These are phyloP conservation scores for Amphiura filiformis DNA, from an alignment of 35 echinoderm and acorn worm genomes.

Conservation along the genomic window DNA sequence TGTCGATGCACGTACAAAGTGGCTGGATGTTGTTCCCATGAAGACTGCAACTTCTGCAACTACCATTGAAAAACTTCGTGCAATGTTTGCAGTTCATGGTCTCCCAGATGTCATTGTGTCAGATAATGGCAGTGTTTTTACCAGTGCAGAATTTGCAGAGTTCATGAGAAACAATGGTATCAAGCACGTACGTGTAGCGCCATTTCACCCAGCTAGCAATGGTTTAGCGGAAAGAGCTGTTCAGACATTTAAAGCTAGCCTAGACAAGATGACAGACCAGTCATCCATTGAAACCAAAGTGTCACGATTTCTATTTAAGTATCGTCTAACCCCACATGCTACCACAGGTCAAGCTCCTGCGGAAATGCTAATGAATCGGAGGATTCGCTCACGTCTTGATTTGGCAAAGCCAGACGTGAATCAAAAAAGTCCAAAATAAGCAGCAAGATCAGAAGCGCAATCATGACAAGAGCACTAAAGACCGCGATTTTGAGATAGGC, in stretches of 20 bases:
- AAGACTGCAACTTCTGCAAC: constrained; percentile 29
- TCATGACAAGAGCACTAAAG: constrained; percentile 10
- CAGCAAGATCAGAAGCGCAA: constrained; percentile 26
- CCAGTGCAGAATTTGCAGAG: constrained; percentile 44
- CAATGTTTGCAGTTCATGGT: constrained; percentile 66
- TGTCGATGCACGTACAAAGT: constrained; percentile 71
- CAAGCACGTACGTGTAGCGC: constrained; percentile 36
- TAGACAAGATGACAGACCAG: constrained; percentile 26
- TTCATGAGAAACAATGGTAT: constrained; percentile 58
- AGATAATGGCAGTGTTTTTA: constrained; percentile 68
- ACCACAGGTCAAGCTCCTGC: constrained; percentile 50
- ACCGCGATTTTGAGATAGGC: constrained; percentile 26
- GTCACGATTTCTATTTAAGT: constrained; percentile 52
- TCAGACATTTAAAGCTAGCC: constrained; percentile 31
- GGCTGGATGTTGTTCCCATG: constrained; percentile 66
- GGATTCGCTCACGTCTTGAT: constrained; percentile 12
- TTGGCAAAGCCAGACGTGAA: constrained; percentile 25
- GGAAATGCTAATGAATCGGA: constrained; percentile 41
- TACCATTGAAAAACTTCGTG: constrained; percentile 38
- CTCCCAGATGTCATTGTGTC: constrained; percentile 58
- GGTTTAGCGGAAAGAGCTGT: constrained; percentile 59
- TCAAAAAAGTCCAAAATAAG: neutral
- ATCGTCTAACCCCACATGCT: constrained; percentile 45
- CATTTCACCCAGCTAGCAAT: constrained; percentile 56
- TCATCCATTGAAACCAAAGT: constrained; percentile 55